Percentiles rank a stretch among this genome's conserved stretches.
Conservation (phyloP, 2,888 invertebrate genomes). For the Perithous albicinctus region DNA sequence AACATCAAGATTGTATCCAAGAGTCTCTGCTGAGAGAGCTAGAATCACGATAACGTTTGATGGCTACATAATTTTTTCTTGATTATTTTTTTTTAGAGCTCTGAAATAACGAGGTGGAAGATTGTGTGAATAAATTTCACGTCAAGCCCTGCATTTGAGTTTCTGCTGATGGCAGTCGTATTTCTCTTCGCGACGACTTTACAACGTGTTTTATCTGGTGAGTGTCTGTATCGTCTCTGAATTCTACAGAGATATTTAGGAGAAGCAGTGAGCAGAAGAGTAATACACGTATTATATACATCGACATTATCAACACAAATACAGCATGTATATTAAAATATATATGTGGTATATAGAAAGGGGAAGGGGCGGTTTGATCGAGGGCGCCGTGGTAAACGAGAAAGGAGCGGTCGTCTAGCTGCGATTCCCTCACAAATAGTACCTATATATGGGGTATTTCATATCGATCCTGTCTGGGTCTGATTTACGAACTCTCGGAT, state of each 20-base stretch:
- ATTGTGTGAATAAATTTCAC: not conserved
- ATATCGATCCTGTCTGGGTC: no score
- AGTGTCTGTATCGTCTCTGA: not conserved
- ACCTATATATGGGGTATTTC: no score
- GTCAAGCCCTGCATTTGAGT: not conserved
- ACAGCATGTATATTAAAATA: not conserved
- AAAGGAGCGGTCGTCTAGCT: conserved; percentile 50
- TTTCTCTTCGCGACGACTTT: conserved; percentile 24
- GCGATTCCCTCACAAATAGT: conserved; percentile 57
- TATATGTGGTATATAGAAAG: conserved; percentile 2
- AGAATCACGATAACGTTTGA: no score
- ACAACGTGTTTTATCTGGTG: not conserved
- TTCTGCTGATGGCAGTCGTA: no score
- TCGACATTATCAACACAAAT: not conserved
- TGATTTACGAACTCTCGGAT: no score
- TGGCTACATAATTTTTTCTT: no score
- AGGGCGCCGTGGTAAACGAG: conserved; percentile 62
- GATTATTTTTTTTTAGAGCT: no score
- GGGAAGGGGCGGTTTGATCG: conserved; percentile 53
- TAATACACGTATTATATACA: conserved; percentile 1
- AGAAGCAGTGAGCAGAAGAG: not conserved
- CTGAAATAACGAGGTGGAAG: no score
- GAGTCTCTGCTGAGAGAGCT: no score
- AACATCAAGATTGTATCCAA: no score
- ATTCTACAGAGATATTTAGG: conserved; percentile 35